These are phyloP conservation scores for Leptodirus hochenwartii DNA, from an alignment of 2,888 invertebrate species.

Conservation along the genomic window DNA sequence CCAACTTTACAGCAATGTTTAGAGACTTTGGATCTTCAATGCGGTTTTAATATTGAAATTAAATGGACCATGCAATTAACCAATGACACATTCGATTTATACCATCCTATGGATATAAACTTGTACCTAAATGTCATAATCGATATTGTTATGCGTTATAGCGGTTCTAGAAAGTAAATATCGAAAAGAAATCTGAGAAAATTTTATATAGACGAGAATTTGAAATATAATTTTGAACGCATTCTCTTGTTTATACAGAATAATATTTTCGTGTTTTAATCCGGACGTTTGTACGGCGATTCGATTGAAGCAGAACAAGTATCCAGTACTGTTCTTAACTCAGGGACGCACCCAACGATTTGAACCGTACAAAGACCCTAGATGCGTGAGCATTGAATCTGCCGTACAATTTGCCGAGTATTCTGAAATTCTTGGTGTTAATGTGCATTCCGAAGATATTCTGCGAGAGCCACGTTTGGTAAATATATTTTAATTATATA, in stretches of 20 bases:
- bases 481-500: conserved; percentile 14
- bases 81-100: conserved; percentile 75
- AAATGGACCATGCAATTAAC: conserved; percentile 88
- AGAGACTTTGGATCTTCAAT: conserved; percentile 60
- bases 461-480: conserved; percentile 67
- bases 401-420: conserved; percentile 70
- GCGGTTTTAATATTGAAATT: conserved; percentile 94
- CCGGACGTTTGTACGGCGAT: conserved; percentile 92
- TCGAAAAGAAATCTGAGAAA: no score
- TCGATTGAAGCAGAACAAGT: conserved; percentile 87
- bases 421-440: conserved; percentile 73
- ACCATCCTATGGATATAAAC: conserved; percentile 82
- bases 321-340: conserved; percentile 90
- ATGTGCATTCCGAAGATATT: conserved; percentile 84
- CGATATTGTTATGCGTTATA: no score
- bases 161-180: no score
- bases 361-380: conserved; percentile 64
- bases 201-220: no score
- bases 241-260: no score
- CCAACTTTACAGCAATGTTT: conserved; percentile 75
- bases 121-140: conserved; percentile 78
- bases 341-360: conserved; percentile 42
- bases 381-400: conserved; percentile 62
- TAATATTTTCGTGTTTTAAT: conserved; percentile 90
- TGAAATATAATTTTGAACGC: no score